Evolutionary conservation across 2,113 vertebrate species (phyloP).

Genomic region (Barnardius zonarius): DNA sequence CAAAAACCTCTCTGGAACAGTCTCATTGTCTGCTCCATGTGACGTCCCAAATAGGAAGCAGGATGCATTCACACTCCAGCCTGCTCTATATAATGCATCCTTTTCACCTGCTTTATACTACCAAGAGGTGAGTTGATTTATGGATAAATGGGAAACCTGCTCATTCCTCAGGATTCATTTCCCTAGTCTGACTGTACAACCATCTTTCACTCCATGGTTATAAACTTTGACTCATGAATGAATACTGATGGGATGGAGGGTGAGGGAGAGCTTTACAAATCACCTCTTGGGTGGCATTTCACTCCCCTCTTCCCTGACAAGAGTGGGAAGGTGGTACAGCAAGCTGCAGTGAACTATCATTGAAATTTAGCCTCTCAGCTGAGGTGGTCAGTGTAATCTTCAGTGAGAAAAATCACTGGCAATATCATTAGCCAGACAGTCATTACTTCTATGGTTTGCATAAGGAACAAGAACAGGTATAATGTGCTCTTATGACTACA

Average conservation of each 20-base stretch:
- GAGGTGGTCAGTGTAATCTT: not conserved
- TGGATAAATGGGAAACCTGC: not conserved
- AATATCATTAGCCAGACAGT: not conserved
- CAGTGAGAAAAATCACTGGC: not conserved
- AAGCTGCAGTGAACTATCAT: not conserved
- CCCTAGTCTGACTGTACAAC: not conserved
- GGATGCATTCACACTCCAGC: not conserved
- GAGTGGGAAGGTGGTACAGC: not conserved
- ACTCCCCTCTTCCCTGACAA: not conserved
- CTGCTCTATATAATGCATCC: not conserved
- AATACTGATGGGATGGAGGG: not conserved
- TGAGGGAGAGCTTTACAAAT: not conserved
- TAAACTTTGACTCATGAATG: not conserved
- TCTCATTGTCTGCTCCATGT: not conserved
- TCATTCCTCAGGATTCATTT: conserved; percentile 16
- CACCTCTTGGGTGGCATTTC: not conserved
- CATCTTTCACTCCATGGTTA: not conserved
- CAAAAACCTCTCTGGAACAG: not conserved
- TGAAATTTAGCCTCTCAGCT: not conserved
- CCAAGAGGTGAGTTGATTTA: not conserved
- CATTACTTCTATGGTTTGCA: not conserved
- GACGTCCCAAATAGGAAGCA: not conserved
- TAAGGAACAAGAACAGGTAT: not conserved
- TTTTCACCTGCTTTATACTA: conserved; percentile 10
- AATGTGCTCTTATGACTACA: not conserved